Percentiles rank a stretch among this genome's conserved stretches.
Conservation (phyloP, 2,797 vertebrate species). For the Poeciliopsis turneri region DNA sequence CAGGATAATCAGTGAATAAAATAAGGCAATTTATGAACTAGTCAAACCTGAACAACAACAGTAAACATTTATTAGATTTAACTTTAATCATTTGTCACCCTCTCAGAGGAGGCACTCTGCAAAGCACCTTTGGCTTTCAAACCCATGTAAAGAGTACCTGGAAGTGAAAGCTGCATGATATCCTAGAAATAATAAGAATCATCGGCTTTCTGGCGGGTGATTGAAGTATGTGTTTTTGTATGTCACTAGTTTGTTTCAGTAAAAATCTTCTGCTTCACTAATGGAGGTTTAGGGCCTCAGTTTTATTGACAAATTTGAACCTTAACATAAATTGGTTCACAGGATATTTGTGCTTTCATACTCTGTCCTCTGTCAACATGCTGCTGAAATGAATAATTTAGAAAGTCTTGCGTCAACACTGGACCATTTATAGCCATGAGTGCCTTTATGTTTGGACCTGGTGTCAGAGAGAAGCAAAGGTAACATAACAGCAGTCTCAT, state of each 20-base stretch:
- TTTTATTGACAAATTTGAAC: slow-evolving; percentile 13
- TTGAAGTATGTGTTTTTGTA: slow-evolving; percentile 7
- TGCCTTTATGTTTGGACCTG: slow-evolving; percentile 47
- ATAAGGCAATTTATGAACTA: neutral
- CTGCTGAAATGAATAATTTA: slow-evolving; percentile 56
- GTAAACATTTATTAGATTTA: slow-evolving; percentile 35
- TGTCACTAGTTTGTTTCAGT: slow-evolving; percentile 16
- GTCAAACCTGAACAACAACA: slow-evolving; percentile 9
- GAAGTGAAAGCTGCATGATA: slow-evolving; percentile 30
- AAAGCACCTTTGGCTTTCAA: slow-evolving; percentile 15
- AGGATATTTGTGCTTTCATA: slow-evolving; percentile 9
- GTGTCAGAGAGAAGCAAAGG: slow-evolving; percentile 27
- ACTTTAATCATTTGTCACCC: slow-evolving; percentile 37
- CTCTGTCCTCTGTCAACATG: slow-evolving; percentile 23
- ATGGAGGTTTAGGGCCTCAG: slow-evolving; percentile 18
- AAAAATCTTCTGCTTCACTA: slow-evolving; percentile 31
- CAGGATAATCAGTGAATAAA: neutral
- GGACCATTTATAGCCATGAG: slow-evolving; percentile 57
- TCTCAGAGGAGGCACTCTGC: slow-evolving; percentile 9
- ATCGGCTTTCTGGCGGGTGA: slow-evolving; percentile 21
- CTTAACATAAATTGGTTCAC: slow-evolving; percentile 16
- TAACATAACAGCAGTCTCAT: slow-evolving; percentile 25
- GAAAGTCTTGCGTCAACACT: slow-evolving; percentile 32
- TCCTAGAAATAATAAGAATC: slow-evolving; percentile 28
- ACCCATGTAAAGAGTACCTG: slow-evolving; percentile 21